Evolutionary conservation across 2,797 vertebrate genomes (phyloP), one percentile per base, ranked within the genome.

Genomic region (Chiloscyllium punctatum): DNA sequence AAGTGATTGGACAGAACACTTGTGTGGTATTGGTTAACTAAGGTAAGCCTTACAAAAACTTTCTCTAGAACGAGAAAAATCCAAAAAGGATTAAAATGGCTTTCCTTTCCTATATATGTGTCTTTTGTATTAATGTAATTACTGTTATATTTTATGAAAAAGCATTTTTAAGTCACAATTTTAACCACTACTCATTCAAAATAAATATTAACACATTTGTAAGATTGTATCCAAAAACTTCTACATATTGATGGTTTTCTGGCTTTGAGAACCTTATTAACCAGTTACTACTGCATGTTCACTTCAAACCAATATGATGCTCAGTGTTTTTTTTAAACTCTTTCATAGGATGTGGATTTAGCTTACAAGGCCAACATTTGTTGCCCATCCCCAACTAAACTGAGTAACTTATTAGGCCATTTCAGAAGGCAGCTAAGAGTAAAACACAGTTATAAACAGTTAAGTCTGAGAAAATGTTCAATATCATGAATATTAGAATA

Each of bases 1-100:
- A 92, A 92, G 66, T 92, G 90, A 68, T 30, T 90, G 87, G 33
- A 90, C 53, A 90, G 62, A 62, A 90, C 87, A 90, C 13, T 90
- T 62, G 53, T 66, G 62, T n/a, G 62, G 33, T 53, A 62, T 90
- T 42, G 37, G 79, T 84, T 92, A 68, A 92, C 37, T 92, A 42
- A 42, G 62, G 69, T 18, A 21, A 92, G 90, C 16, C 90, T n/a
- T 42, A n/a, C 62, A 68, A 92, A 92, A 68, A 92, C 33, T 68
- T 92, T n/a, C 42, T 84, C 1, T 42, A 68, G 11, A 62, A 62
- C 57, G 57, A 92, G 57, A 92, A 33, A 66, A 66, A 91, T n/a
- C 16, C 57, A 57, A 91, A 25, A 11, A 68, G 18, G 18, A 92
- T 92, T 94, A 74, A 94, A 94, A 74, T 94, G 27, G 42, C 4